Evolutionary conservation across 1,140 invertebrate species (phyloP).

Genomic region (Zeugodacus cucurbitae): DNA sequence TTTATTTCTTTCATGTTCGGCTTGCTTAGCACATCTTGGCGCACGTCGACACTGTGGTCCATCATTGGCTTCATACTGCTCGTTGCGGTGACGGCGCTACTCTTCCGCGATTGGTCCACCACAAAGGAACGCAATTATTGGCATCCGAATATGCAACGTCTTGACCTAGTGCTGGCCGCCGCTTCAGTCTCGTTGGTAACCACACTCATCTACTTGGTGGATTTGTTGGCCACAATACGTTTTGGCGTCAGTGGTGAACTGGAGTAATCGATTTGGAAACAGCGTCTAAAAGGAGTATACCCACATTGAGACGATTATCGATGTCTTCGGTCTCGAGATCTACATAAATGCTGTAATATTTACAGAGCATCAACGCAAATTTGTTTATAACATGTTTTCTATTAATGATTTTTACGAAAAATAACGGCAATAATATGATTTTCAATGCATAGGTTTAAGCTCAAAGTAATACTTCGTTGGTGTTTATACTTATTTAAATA

Average conservation of each 20-base stretch:
- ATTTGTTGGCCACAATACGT: slow-evolving; percentile 60
- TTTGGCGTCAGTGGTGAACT: slow-evolving; percentile 61
- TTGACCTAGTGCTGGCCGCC: slow-evolving; percentile 61
- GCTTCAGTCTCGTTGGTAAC: slow-evolving; percentile 60
- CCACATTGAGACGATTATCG: not conserved
- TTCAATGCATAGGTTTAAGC: not conserved
- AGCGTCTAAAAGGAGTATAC: not conserved
- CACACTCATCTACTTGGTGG: slow-evolving; percentile 56
- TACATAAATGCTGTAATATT: not conserved
- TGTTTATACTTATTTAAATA: not conserved
- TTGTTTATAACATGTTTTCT: not conserved
- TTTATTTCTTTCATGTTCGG: not conserved
- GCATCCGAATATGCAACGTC: slow-evolving; percentile 65
- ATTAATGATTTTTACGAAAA: not conserved
- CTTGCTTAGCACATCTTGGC: slow-evolving; percentile 56
- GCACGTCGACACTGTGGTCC: slow-evolving; percentile 56
- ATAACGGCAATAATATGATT: slow-evolving; percentile 6
- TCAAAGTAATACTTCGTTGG: not conserved
- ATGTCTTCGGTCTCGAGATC: not conserved
- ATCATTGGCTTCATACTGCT: slow-evolving; percentile 57
- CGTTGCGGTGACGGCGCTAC: slow-evolving; percentile 54
- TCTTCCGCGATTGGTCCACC: slow-evolving; percentile 63
- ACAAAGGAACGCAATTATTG: slow-evolving; percentile 65
- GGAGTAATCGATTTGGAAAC: slow-evolving; percentile 48
- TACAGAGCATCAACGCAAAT: not conserved